phyloP scores from a whole-genome alignment of 2,888 invertebrate genomes.

The Parapristionchus giblindavisi region DNA sequence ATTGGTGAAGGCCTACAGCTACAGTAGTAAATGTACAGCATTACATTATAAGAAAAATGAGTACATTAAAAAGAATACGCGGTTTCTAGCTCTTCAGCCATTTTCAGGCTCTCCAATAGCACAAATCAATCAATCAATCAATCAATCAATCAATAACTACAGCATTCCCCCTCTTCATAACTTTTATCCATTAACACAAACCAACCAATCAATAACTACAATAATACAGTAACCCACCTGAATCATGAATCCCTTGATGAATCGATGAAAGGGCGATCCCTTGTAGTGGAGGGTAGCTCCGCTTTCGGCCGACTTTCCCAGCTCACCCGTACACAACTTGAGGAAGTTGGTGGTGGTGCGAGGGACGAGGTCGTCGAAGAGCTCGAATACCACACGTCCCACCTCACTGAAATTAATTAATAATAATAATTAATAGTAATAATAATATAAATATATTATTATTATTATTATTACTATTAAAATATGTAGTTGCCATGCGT shows the following conservation, averaged over 20 bases:
- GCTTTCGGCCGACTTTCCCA: conserved; percentile 80
- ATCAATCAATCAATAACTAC: too few species aligned
- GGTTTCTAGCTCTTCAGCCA: not conserved
- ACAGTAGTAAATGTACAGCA: too few species aligned
- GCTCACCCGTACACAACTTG: conserved; percentile 84
- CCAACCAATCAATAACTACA: not conserved
- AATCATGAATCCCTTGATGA: conserved; percentile 90
- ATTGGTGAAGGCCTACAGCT: too few species aligned
- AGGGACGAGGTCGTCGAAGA: conserved; percentile 79
- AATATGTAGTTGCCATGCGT: too few species aligned
- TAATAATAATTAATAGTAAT: too few species aligned
- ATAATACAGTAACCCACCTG: conserved; percentile 70
- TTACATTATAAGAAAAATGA: not conserved
- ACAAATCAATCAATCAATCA: too few species aligned
- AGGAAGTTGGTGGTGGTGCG: conserved; percentile 61
- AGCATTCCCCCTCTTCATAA: too few species aligned
- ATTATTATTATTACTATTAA: too few species aligned
- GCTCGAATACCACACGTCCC: conserved; percentile 82
- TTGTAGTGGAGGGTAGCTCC: conserved; percentile 87
- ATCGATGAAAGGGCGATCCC: conserved; percentile 83
- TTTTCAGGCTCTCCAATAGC: not conserved
- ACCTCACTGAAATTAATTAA: conserved; percentile 39
- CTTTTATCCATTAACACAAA: too few species aligned
- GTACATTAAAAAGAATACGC: conserved; percentile 72
- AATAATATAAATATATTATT: too few species aligned